Base-by-base conservation (phyloP, 2,797 vertebrate species). In the Lutjanus argentimaculatus region DNA sequence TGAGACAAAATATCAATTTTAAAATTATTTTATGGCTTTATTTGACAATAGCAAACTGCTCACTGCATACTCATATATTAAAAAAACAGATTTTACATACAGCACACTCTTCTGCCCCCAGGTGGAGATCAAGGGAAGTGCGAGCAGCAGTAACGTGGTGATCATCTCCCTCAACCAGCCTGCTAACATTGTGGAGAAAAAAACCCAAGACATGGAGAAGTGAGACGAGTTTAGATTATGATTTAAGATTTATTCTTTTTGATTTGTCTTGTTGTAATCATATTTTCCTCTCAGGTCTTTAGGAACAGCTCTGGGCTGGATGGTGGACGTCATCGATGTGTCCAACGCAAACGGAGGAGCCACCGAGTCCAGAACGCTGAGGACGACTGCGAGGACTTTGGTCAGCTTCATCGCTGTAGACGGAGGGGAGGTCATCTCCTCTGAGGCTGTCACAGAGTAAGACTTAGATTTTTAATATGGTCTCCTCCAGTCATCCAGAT, bases 151-250 rank as follows among this genome's bases (percentile, higher is more conserved):
- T 0, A 92, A 95, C 25, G 25, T 95, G 2, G 95, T 94, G 66
- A 59, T 79, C 56, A 78, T 97, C 68, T 88, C 83, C 13, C 58
- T 97, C 2, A 96, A 95, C 84, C 93, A 90, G 86, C 92, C 90
- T 0, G 85, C 87, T 42, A 93, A 95, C 8, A 21, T 2, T 0
- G 95, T 97, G 75, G 93, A 96, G 83, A 90, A 36, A 56, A 94
- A 93, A 10, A 25, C 87, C 13, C n/a, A 2, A 6, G 73, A 94
- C 72, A 13, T 96, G 58, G 88, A 95, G 87, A 85, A 73, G 96
- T 97, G 87, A 85, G 91, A 51, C 11, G 1, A 11, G 1, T 36
- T 46, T 0, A 16, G 9, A 65, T 48, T 6, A 5, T 1, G 6
- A 17, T 51, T 16, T 8, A 0, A 52, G 7, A 0, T 13, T 8